Evolutionary conservation across 2,888 invertebrate genomes (phyloP).

Genomic region (Uropetala carovei): DNA sequence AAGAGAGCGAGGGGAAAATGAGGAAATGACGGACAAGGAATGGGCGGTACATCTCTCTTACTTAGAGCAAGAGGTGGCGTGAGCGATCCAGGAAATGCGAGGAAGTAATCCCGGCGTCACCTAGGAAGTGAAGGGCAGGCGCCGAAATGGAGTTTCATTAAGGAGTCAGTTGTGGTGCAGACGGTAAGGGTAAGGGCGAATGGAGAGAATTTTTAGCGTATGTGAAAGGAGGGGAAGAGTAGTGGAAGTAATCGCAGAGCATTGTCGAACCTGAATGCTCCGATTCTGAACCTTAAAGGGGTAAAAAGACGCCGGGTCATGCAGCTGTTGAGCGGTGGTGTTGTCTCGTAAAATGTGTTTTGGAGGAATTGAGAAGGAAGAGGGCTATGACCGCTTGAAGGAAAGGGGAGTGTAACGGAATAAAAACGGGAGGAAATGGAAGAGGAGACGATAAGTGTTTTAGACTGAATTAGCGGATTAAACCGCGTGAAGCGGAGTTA

Average conservation of each 20-base stretch:
- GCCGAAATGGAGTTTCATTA: slow-evolving; percentile 39
- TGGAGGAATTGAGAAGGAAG: neutral
- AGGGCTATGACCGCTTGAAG: slow-evolving; percentile 14
- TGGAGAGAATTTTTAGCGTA: neutral
- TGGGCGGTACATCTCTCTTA: neutral
- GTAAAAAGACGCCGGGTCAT: neutral
- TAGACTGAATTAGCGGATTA: slow-evolving; percentile 1
- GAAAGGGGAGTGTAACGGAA: neutral
- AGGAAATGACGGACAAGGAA: slow-evolving; percentile 22
- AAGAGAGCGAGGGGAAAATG: no score
- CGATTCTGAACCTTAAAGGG: neutral
- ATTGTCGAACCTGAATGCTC: neutral
- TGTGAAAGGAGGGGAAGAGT: neutral
- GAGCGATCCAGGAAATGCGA: neutral
- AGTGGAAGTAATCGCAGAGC: neutral
- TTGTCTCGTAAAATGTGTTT: neutral
- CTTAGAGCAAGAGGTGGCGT: neutral
- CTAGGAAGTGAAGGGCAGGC: neutral
- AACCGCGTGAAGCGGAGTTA: neutral
- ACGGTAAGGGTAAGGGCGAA: neutral
- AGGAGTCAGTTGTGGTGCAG: slow-evolving; percentile 10
- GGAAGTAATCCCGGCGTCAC: neutral
- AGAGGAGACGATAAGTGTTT: neutral
- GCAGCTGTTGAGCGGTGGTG: slow-evolving; percentile 32
- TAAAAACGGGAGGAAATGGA: neutral